phyloP scores from a whole-genome alignment of 2,113 vertebrate genomes.

The Gnathonemus echidnorhynchus region DNA sequence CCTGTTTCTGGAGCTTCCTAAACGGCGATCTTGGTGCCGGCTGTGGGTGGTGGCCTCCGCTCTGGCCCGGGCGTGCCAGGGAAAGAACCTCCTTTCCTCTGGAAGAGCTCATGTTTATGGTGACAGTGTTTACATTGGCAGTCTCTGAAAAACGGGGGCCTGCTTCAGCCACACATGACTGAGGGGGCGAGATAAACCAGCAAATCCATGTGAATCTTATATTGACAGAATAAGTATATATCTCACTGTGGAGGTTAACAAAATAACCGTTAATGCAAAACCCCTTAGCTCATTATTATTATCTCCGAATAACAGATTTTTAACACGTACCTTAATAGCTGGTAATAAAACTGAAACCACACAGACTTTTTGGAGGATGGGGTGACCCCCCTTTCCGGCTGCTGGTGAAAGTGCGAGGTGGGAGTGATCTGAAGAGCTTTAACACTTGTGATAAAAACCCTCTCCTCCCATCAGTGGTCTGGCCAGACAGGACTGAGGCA shows the following conservation, averaged over 20 bases:
- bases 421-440: constrained; percentile 44
- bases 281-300: not conserved
- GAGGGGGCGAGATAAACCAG: not conserved
- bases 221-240: not conserved
- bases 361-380: not conserved
- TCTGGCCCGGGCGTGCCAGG: constrained; percentile 41
- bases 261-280: not conserved
- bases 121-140: constrained; percentile 52
- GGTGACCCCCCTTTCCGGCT: constrained; percentile 9
- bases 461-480: constrained; percentile 4
- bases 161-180: not conserved
- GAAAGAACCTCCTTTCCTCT: constrained; percentile 54
- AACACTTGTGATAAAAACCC: constrained; percentile 46
- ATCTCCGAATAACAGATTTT: not conserved
- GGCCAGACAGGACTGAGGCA: constrained; percentile 14
- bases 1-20: constrained; percentile 40
- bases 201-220: not conserved
- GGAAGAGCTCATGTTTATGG: constrained; percentile 59
- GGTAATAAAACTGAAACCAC: not conserved
- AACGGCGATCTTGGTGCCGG: not conserved
- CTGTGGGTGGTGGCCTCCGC: constrained; percentile 7
- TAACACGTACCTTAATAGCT: not conserved
- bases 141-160: not conserved
- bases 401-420: constrained; percentile 34
- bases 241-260: not conserved